phyloP scores from a whole-genome alignment of 2,113 vertebrate genomes.

The Craseonycteris thonglongyai region DNA sequence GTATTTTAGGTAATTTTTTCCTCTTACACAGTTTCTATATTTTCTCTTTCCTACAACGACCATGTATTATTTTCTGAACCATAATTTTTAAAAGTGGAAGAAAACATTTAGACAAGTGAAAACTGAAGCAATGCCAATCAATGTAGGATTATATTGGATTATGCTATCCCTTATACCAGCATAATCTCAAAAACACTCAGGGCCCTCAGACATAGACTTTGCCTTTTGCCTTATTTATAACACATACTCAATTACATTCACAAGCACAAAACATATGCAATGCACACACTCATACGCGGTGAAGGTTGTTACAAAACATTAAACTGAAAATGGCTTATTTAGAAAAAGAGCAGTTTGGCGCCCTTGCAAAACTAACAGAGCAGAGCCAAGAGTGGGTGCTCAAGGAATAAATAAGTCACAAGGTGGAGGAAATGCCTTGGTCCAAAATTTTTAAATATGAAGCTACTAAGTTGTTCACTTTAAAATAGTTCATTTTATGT shows the following conservation, averaged over 20 bases:
- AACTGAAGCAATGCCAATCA: not conserved
- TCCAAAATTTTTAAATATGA: not conserved
- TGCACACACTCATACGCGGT: not conserved
- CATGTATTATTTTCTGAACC: not conserved
- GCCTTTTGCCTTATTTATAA: not conserved
- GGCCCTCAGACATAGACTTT: not conserved
- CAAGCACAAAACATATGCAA: not conserved
- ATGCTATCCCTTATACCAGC: not conserved
- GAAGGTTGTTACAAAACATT: not conserved
- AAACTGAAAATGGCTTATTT: not conserved
- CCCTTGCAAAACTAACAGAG: not conserved
- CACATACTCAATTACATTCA: not conserved
- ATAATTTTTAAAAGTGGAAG: not conserved
- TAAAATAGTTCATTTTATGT: not conserved
- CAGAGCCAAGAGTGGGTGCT: not conserved
- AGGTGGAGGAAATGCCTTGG: not conserved
- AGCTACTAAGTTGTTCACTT: not conserved
- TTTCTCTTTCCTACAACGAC: not conserved
- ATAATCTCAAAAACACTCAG: not conserved
- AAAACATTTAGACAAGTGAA: not conserved
- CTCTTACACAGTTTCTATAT: not conserved
- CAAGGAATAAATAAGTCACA: not conserved
- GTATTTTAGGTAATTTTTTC: not conserved
- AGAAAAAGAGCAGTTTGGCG: not conserved
- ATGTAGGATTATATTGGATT: not conserved